Base-by-base conservation (phyloP, 2,113 vertebrate species). In the Cinclus cinclus region DNA sequence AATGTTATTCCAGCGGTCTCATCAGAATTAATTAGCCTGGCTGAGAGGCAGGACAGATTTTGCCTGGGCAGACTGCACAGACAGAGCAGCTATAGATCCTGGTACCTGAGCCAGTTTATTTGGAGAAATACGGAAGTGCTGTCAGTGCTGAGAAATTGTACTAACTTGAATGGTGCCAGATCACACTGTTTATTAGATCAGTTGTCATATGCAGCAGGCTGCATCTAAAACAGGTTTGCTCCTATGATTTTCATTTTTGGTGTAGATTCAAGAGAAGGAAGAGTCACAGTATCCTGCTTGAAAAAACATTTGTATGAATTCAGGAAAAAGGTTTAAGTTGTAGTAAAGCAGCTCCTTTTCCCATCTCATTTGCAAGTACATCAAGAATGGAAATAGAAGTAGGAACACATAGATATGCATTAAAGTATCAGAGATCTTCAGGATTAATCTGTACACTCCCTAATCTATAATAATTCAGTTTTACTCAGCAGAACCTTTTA, bases 1-100 rank as follows among this genome's bases (percentile, higher is more conserved):
- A 50, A 31, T 71, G 81, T 46, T 95, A 53, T 82, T 91, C 60
- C 69, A 87, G 64, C 62, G 94, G 35, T 30, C 52, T 71, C 65
- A 75, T 71, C 78, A 89, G 81, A 83, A 95, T 89, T 89, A 91
- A 95, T 92, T 84, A 84, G 74, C 35, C 69, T 84, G 83, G 47
- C 87, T 84, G 78, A 84, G 78, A 82, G 56, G 81, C 56, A 84
- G 90, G 87, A 87, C 73, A 78, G 84, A 89, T 94, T 90, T 84
- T 89, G 68, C 69, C 44, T 52, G 60, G 49, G 52, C 81, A 82
- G 52, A 70, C 64, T 87, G 87, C 33, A 84, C 75, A 82, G 42
- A 35, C 68, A 92, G 69, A 84, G 64, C 31, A 78, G 47, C 64
- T 81, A 33, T 5, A 84, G 81, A 74, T 47, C 60, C 69, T 55